Evolutionary conservation across 92 coral and sea anemone species (phyloP).

Genomic region (Zoanthus solanderi): DNA sequence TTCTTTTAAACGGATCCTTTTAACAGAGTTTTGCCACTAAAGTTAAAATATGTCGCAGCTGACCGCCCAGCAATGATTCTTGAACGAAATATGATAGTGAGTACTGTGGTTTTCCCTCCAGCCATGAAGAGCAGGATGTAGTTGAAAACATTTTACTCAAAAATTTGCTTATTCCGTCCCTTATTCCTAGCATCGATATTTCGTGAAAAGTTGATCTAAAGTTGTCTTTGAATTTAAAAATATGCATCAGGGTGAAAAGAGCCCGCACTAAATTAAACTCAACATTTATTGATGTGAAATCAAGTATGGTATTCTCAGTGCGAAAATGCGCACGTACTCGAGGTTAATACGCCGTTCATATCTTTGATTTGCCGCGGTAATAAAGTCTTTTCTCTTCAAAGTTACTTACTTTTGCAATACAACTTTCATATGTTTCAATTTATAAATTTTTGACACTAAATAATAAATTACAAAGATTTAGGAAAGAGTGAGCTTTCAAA

Average conservation of each 20-base stretch:
- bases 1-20: background rate
- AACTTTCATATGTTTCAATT: background rate
- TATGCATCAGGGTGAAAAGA: background rate
- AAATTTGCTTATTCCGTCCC: background rate
- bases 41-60: constrained; percentile 15
- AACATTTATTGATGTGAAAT: background rate
- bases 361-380: constrained; percentile 46
- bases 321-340: constrained; percentile 3
- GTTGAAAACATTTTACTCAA: background rate
- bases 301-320: background rate
- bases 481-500: background rate
- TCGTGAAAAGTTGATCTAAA: background rate
- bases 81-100: constrained; percentile 28
- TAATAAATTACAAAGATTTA: too few relatives aligned
- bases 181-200: background rate
- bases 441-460: too few relatives aligned
- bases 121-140: background rate
- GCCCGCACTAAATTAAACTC: background rate
- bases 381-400: background rate
- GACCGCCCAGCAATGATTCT: constrained; percentile 16
- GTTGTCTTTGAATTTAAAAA: background rate
- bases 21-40: constrained; percentile 3
- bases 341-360: constrained; percentile 8
- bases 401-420: background rate
- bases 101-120: constrained; percentile 28